These are phyloP conservation scores for Idris sp. DNA, from an alignment of 1,140 invertebrate genomes.

Conservation along the genomic window DNA sequence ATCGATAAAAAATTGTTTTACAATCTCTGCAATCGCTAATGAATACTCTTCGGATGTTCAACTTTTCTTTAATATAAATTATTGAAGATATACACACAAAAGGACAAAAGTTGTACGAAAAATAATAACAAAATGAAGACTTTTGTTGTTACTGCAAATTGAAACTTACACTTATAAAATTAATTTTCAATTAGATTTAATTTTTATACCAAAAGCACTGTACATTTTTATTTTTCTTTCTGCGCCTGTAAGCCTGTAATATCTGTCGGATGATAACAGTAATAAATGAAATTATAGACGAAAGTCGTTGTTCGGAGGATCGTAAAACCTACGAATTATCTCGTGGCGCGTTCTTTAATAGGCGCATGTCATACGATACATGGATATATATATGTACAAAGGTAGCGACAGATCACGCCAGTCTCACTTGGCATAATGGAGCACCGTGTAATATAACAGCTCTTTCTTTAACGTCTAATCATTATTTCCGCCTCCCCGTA, in stretches of 20 bases:
- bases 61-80: no score
- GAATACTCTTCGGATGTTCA: no score
- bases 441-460: slow-evolving; percentile 72
- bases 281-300: slow-evolving; percentile 62
- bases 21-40: slow-evolving; percentile 16
- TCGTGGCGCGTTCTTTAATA: slow-evolving; percentile 58
- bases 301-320: slow-evolving; percentile 44
- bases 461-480: slow-evolving; percentile 77
- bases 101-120: no score
- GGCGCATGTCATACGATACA: slow-evolving; percentile 62
- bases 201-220: no score
- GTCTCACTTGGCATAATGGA: slow-evolving; percentile 67
- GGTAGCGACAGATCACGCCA: slow-evolving; percentile 71
- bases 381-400: slow-evolving; percentile 63
- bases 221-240: no score
- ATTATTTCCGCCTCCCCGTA: slow-evolving; percentile 73
- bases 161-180: no score
- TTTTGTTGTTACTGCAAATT: no score
- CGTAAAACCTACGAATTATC: slow-evolving; percentile 65
- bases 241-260: no score
- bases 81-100: no score
- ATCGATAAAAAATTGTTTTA: slow-evolving; percentile 28
- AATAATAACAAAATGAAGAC: no score
- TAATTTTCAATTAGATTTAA: no score
- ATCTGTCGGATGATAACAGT: slow-evolving; percentile 44